Conservation (phyloP, 2,113 vertebrate genomes). For the Protobothrops mucrosquamatus region DNA sequence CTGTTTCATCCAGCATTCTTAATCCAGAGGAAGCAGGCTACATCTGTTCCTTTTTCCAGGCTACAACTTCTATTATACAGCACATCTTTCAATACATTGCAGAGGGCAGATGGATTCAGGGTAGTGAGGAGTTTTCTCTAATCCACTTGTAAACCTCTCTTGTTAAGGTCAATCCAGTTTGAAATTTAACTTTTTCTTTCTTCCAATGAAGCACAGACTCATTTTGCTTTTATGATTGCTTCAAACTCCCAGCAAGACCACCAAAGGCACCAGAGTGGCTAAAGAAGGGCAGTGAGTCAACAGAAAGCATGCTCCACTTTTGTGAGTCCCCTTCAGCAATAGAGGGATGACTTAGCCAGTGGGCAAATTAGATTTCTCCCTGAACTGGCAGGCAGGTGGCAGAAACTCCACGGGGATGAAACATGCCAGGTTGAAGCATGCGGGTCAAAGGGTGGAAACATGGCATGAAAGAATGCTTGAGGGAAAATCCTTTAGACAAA, state of each 20-base stretch:
- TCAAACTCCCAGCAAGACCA: not conserved
- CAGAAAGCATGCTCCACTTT: not conserved
- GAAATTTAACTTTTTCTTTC: not conserved
- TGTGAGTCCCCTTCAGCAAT: not conserved
- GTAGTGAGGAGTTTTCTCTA: not conserved
- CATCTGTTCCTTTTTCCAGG: constrained; percentile 20
- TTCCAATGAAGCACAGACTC: not conserved
- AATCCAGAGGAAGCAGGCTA: constrained; percentile 5
- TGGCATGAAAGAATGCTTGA: not conserved
- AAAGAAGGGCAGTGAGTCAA: not conserved
- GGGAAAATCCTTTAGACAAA: not conserved
- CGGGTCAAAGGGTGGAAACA: not conserved
- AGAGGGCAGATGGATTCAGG: constrained; percentile 5
- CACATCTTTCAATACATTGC: constrained; percentile 6
- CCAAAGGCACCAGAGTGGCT: not conserved
- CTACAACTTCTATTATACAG: not conserved
- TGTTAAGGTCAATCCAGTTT: not conserved
- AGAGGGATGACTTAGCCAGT: not conserved
- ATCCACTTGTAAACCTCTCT: not conserved
- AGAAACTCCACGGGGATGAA: not conserved
- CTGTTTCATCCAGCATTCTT: constrained; percentile 6
- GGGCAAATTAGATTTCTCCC: not conserved
- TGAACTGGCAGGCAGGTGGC: not conserved
- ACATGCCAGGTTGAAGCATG: not conserved
- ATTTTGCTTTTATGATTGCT: not conserved